Percentiles rank a stretch among this genome's conserved stretches.
These are phyloP conservation scores for Dicrostonyx torquatus DNA, from an alignment of 2,797 vertebrate species.

Conservation along the genomic window DNA sequence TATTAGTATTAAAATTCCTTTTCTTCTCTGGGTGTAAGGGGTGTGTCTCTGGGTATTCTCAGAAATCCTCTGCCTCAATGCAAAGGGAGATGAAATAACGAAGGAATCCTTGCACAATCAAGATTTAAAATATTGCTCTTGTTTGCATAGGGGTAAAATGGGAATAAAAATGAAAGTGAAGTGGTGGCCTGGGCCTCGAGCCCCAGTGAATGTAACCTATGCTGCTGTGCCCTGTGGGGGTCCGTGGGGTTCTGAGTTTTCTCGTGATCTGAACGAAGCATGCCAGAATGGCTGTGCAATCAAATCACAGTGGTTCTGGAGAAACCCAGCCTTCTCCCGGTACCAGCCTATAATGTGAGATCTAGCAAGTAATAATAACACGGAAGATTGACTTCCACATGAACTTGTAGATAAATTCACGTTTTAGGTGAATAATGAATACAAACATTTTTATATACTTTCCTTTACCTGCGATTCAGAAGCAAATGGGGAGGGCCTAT, in stretches of 20 bases:
- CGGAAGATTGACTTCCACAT: not conserved
- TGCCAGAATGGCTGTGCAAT: not conserved
- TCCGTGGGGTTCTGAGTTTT: not conserved
- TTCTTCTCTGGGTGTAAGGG: not conserved
- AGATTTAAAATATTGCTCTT: not conserved
- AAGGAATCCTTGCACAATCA: not conserved
- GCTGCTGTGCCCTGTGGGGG: rapidly evolving
- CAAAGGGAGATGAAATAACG: not conserved
- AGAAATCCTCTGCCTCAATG: not conserved
- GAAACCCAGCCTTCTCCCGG: not conserved
- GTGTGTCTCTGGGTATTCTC: not conserved
- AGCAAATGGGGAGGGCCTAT: not conserved
- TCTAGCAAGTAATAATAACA: not conserved
- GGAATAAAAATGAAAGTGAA: not conserved
- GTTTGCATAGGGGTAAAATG: not conserved
- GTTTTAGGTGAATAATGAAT: not conserved
- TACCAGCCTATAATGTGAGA: not conserved
- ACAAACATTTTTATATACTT: not conserved
- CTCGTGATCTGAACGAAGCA: not conserved
- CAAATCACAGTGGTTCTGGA: not conserved
- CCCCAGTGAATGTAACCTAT: rapidly evolving
- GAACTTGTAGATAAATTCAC: not conserved
- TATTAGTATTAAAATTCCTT: not conserved
- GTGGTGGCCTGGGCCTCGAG: no score
- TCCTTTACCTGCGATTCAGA: not conserved